Base-by-base conservation (phyloP, 2,888 invertebrate species). In the Dendrolimus houi region DNA sequence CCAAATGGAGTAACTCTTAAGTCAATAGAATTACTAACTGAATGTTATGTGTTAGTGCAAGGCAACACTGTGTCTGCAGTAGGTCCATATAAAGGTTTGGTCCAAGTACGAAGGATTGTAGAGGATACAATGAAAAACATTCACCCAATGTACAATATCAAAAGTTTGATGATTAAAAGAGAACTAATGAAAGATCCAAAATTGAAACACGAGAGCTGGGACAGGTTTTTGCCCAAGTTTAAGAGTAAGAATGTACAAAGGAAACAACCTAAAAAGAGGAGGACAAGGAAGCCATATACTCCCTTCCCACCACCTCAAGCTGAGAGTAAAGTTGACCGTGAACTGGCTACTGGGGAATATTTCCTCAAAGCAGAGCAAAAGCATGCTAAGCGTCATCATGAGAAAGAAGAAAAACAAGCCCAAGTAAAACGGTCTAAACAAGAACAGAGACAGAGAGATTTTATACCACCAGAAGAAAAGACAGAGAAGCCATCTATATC, bases 61-160 rank as follows among this genome's bases (percentile, higher is more conserved):
- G 99, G 99, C 7, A 97, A 97, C 74, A 99, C 99, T 9, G 99
- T 99, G 0, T 94, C 99, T 12, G 96, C 97, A 0, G 90, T 99
- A n/a, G 99, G 99, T 0, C 98, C 99, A 1, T 97, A 98, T 75
- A 96, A 95, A 84, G 99, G 99, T 0, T 81, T 97, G 40, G 93
- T 95, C 58, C 96, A 96, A 81, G 96, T 97, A 0, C 92, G 98
- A 58, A 94, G 96, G 68, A 96, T 99, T 71, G 96, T 97, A 1
- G 95, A 96, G 75, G 99, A 99, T 70, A 98, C 98, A 0, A 99
- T 99, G 99, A 97, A 97, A 77, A 99, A 99, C 82, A 94, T 99
- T 58, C 99, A 99, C 91, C 99, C 99, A 1, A 97, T 99, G 81
- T 99, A 99, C 77, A 99, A 98, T 74, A 98, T 99, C 1, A 97